Evolutionary conservation across 2,797 vertebrate species (phyloP), one percentile per base, ranked within the genome.

Genomic region (Podarcis siculus): DNA sequence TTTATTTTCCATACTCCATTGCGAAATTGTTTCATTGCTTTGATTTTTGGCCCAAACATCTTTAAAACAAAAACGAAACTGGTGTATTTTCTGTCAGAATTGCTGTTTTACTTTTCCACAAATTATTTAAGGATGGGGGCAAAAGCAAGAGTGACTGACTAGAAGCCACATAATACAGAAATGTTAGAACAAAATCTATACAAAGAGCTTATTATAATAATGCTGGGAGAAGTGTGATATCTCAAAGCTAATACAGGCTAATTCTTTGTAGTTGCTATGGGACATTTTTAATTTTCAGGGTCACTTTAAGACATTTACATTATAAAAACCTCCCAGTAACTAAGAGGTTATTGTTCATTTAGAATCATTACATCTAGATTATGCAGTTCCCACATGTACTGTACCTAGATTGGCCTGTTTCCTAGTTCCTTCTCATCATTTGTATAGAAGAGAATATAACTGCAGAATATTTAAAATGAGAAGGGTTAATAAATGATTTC

Each of bases 401-500:
- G 35, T 86, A 23, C 67, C 90, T 58, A 0, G 10, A 93, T 87
- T 37, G 15, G 72, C 81, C 69, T 71, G 42, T 90, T 94, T 89
- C 75, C 61, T 89, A 61, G 69, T 84, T 92, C 77, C 35, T 13
- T 19, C 83, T 88, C 93, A 79, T 91, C 90, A 79, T 76, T 58
- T 86, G 89, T 89, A 3, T 66, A 91, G 61, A 86, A 58, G 39
- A 87, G 89, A 0, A 86, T 94, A 91, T 89, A 90, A 17, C 87
- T 90, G 83, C 0, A 30, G 30, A 93, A 91, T 87, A 95, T 90
- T 91, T 92, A 89, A 94, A 94, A 84, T 84, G 91, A 87, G 39
- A 89, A 88, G 42, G 81, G 88, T 93, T 95, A 90, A 87, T 91
- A 93, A 90, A 81, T 91, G 39, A 61, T 77, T 93, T 86, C 73